Percentiles rank a stretch among this genome's conserved stretches.
phyloP scores from a whole-genome alignment of 2,797 vertebrate species.

The Centroberyx gerrardi region DNA sequence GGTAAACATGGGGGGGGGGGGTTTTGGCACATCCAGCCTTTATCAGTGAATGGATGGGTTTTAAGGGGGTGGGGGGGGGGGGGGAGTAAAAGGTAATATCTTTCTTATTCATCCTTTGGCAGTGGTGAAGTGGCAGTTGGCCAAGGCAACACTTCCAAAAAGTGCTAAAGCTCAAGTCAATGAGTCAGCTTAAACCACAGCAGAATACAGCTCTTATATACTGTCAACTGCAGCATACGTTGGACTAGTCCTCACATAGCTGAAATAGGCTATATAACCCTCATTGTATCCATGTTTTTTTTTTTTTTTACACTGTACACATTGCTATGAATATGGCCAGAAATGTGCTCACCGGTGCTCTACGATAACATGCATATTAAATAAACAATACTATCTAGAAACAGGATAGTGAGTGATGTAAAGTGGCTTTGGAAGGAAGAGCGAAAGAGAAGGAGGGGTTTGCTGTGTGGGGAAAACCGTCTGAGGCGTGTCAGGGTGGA shows the following conservation, averaged over 20 bases:
- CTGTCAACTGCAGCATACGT: slow-evolving; percentile 25
- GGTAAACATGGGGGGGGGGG: slow-evolving; percentile 41
- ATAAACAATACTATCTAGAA: slow-evolving; percentile 73
- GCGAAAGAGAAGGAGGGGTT: slow-evolving; percentile 13
- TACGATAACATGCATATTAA: slow-evolving; percentile 81
- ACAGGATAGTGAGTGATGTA: slow-evolving; percentile 55
- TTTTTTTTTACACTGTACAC: slow-evolving; percentile 54
- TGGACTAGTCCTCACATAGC: slow-evolving; percentile 34
- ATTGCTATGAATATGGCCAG: slow-evolving; percentile 63
- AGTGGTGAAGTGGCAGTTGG: slow-evolving; percentile 73
- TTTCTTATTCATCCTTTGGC: slow-evolving; percentile 73
- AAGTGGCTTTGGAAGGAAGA: slow-evolving; percentile 54
- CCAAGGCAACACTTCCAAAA: slow-evolving; percentile 79
- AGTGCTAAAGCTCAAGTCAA: slow-evolving; percentile 71
- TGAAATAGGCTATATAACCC: slow-evolving; percentile 31
- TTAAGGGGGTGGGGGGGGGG: slow-evolving; percentile 24
- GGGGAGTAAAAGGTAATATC: slow-evolving; percentile 45
- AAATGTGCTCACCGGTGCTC: slow-evolving; percentile 70
- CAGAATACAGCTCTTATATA: slow-evolving; percentile 33
- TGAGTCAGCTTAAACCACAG: slow-evolving; percentile 55
- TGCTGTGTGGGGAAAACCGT: slow-evolving; percentile 15
- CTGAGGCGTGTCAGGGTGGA: slow-evolving; percentile 43
- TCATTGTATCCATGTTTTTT: slow-evolving; percentile 29
- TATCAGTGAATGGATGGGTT: slow-evolving; percentile 36
- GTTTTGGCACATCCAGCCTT: slow-evolving; percentile 77